Conservation (phyloP, 2,113 vertebrate genomes). For the Amphiprion ocellaris region DNA sequence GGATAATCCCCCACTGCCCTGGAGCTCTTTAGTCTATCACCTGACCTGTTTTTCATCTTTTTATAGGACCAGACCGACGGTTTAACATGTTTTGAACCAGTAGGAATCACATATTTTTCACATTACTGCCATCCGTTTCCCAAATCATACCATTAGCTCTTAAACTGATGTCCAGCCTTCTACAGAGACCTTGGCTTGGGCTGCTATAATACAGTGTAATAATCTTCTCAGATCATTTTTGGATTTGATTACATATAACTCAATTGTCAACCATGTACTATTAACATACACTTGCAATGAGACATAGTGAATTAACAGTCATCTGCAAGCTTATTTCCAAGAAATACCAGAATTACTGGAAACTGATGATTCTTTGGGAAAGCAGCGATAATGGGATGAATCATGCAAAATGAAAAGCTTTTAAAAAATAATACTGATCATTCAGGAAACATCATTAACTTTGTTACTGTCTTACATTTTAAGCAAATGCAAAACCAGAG, state of each 20-base stretch:
- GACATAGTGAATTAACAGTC: neutral
- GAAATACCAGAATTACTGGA: neutral
- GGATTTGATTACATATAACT: too few relatives aligned
- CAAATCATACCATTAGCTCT: neutral
- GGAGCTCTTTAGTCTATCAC: slow-evolving; percentile 50
- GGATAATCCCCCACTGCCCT: slow-evolving; percentile 51
- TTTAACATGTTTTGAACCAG: slow-evolving; percentile 39
- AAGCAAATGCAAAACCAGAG: slow-evolving; percentile 14
- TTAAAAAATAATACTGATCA: slow-evolving; percentile 29
- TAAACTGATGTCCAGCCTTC: neutral
- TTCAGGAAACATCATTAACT: slow-evolving; percentile 33
- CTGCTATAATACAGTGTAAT: neutral
- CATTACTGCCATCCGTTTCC: slow-evolving; percentile 6
- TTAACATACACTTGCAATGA: neutral
- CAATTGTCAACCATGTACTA: neutral
- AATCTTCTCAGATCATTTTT: too few relatives aligned
- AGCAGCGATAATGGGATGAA: slow-evolving; percentile 7
- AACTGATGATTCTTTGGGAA: neutral
- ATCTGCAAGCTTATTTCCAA: slow-evolving; percentile 14
- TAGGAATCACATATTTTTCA: slow-evolving; percentile 29
- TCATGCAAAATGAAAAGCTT: slow-evolving; percentile 23
- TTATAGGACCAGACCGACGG: slow-evolving; percentile 44
- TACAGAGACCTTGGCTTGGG: neutral
- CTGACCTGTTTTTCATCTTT: slow-evolving; percentile 56
- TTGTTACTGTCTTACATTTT: slow-evolving; percentile 15